These are phyloP conservation scores for Australoheros facetus DNA, from an alignment of 2,797 vertebrate species.

Conservation along the genomic window DNA sequence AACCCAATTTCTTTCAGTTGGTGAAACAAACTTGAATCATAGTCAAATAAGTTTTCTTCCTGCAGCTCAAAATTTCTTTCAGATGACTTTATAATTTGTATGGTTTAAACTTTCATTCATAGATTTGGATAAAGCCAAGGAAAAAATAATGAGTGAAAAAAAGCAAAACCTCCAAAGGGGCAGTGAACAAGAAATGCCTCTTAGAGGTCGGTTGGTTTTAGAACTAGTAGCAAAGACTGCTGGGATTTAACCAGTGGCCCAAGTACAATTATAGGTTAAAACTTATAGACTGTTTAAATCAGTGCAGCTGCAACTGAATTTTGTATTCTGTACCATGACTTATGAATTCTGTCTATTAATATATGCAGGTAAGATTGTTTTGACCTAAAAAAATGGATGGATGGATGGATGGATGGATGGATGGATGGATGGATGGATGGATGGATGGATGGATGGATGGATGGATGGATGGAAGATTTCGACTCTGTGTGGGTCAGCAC, in stretches of 20 bases:
- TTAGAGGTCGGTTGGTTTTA: neutral
- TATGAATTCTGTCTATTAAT: neutral
- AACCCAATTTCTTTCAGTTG: slow-evolving; percentile 31
- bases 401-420: too few species aligned
- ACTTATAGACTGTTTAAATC: neutral
- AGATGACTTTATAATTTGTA: slow-evolving; percentile 14
- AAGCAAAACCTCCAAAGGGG: neutral
- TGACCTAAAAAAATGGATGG: too few species aligned
- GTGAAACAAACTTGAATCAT: slow-evolving; percentile 10
- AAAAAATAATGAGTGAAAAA: neutral
- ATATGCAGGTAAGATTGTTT: neutral
- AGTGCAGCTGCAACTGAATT: neutral
- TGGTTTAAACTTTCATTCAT: slow-evolving; percentile 7
- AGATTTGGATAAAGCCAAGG: neutral
- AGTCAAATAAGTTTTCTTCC: slow-evolving; percentile 28
- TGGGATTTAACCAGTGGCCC: neutral
- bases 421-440: too few species aligned
- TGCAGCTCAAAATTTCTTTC: slow-evolving; percentile 21
- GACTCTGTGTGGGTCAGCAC: neutral
- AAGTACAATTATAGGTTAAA: slow-evolving; percentile 16
- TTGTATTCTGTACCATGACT: neutral
- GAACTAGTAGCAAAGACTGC: neutral
- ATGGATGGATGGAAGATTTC: too few species aligned
- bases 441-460: too few species aligned
- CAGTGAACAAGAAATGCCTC: neutral